Base-by-base conservation (phyloP, 2,888 invertebrate species). In the Drosophila monieri region DNA sequence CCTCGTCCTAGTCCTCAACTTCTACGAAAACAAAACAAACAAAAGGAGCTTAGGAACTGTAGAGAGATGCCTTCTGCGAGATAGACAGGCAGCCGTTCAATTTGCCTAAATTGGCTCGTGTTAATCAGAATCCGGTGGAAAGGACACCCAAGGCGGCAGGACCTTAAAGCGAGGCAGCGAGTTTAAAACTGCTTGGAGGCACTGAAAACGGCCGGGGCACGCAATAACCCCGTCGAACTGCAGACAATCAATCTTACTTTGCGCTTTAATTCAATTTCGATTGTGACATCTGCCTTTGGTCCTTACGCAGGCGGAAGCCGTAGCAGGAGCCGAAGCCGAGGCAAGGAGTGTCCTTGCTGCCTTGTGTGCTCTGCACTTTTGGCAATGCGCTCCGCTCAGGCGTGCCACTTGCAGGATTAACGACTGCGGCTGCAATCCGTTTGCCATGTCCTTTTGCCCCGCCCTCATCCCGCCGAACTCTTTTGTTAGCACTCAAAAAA, bases 251-350 rank as follows among this genome's bases (percentile, higher is more conserved):
- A 90, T 90, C 90, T 91, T 89, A 85, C 88, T 89, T 90, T 88
- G 87, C 83, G 87, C 90, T 91, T 91, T 91, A 90, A 91, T 91
- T 90, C 91, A 91, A 91, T 90, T 90, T 90, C 90, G 86, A 90
- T 90, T 91, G 90, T 91, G 90, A 90, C 90, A 90, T 91, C 90
- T 90, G 90, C 90, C 90, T 90, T 87, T 78, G 85, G 80, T 77
- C 77, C 64, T 69, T 62, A 68, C 68, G 60, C 68, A 68, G 68
- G 35, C 27, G 30, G 66, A 30, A 65, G 49, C 47, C 32, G 21
- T 6, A 25, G 55, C 69, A 18, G 39, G 15, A 25, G 10, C 25
- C 21, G 14, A 15, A 8, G 43, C 21, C 15, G 18, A 18, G 30
- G 68, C 59, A 58, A 68, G 68, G 65, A 65, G 35, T 35, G 35